Percentiles rank a stretch among this genome's conserved stretches.
These are phyloP conservation scores for Morelia viridis DNA, from an alignment of 2,797 vertebrate genomes.

Conservation along the genomic window DNA sequence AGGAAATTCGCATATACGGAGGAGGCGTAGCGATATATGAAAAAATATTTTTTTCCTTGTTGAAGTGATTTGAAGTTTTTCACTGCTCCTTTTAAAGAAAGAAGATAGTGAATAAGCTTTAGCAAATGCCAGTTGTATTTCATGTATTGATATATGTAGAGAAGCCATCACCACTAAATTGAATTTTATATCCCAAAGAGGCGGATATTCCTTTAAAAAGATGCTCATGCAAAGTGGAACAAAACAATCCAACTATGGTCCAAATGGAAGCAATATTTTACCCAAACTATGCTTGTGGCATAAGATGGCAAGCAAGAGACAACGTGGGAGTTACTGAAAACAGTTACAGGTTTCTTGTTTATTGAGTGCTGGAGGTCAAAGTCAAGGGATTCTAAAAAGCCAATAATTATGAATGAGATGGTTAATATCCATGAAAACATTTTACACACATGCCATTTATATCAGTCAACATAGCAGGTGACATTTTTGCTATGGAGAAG, in stretches of 20 bases:
- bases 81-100: slow-evolving; percentile 53
- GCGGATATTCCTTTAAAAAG: slow-evolving; percentile 18
- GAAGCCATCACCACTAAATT: slow-evolving; percentile 48
- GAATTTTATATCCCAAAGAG: slow-evolving; percentile 43
- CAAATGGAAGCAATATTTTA: neutral
- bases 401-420: neutral
- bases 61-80: slow-evolving; percentile 38
- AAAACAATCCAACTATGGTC: neutral
- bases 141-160: slow-evolving; percentile 53
- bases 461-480: neutral
- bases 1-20: slow-evolving; percentile 56
- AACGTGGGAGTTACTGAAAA: slow-evolving; percentile 23
- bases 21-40: slow-evolving; percentile 45
- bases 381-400: neutral
- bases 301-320: slow-evolving; percentile 15
- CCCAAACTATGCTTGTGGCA: neutral
- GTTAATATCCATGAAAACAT: neutral
- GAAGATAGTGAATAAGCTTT: slow-evolving; percentile 49
- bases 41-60: slow-evolving; percentile 50
- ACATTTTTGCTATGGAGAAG: neutral
- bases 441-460: neutral
- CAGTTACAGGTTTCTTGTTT: neutral
- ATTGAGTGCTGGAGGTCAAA: neutral
- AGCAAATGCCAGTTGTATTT: slow-evolving; percentile 52
- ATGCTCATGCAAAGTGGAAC: neutral